A percentile compares a stretch with the other conserved stretches of the same genome.
phyloP scores from a whole-genome alignment of 1,140 invertebrate genomes.

The Pogonomyrmex californicus region DNA sequence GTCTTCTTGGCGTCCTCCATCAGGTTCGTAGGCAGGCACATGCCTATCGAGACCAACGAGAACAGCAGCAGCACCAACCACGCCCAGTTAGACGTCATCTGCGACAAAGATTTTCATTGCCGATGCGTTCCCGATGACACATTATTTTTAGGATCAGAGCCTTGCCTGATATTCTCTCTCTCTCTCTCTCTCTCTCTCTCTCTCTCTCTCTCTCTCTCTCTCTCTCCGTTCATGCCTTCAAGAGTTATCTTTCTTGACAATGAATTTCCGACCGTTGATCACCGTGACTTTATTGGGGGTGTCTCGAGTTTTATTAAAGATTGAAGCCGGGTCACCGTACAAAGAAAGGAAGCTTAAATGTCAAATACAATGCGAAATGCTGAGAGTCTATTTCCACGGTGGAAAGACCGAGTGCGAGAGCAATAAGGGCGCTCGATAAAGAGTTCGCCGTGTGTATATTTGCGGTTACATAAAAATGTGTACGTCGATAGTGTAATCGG shows the following conservation, averaged over 20 bases:
- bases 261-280: background rate
- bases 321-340: conserved; percentile 61
- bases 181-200: background rate
- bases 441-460: background rate
- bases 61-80: conserved; percentile 74
- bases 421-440: conserved; percentile 58
- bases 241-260: too few species aligned
- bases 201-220: background rate
- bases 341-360: conserved; percentile 62
- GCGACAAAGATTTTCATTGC: conserved; percentile 61
- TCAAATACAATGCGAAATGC: conserved; percentile 72
- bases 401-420: conserved; percentile 61
- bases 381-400: conserved; percentile 72
- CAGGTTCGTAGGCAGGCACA: conserved; percentile 73
- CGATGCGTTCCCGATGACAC: background rate
- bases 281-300: too few species aligned
- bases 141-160: background rate
- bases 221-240: too few species aligned
- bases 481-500: conserved; percentile 2
- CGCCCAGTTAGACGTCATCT: conserved; percentile 77
- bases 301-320: conserved; percentile 2
- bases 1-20: conserved; percentile 75
- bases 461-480: conserved; percentile 33
- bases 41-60: conserved; percentile 62
- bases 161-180: background rate